Conservation (phyloP, 2,113 vertebrate genomes). For the Heptranchias perlo region DNA sequence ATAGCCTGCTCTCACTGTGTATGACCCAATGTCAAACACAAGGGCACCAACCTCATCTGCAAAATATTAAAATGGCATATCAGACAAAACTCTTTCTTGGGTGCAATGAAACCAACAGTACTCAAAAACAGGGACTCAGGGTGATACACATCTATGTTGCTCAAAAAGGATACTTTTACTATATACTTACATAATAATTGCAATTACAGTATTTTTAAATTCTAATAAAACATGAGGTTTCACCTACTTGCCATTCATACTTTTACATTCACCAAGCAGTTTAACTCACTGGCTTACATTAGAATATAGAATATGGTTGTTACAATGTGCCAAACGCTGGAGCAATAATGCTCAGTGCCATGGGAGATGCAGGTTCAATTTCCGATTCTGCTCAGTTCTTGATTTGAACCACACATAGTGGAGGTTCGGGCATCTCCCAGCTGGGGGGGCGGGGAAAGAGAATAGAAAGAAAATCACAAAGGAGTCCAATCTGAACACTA, state of each 20-base stretch:
- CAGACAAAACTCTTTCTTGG: background rate
- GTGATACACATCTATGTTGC: background rate
- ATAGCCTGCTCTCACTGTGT: slow-evolving; percentile 93
- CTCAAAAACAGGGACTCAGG: background rate
- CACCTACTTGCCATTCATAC: background rate
- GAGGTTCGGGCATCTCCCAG: background rate
- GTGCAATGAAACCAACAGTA: background rate
- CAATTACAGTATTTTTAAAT: background rate
- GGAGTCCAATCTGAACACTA: background rate
- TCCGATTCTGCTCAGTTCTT: background rate
- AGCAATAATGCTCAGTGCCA: background rate
- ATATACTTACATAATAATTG: background rate
- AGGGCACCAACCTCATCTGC: slow-evolving; percentile 95
- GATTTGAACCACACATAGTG: background rate
- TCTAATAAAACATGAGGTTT: background rate
- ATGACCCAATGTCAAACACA: slow-evolving; percentile 97
- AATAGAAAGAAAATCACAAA: background rate
- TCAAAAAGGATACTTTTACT: background rate
- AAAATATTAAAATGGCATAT: slow-evolving; percentile 41
- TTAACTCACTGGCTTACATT: background rate
- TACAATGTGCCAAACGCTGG: background rate
- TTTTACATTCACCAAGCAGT: slow-evolving; percentile 38
- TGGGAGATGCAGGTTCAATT: background rate
- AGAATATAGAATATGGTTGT: background rate
- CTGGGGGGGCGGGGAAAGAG: too few species aligned